Conservation (phyloP, 1,140 invertebrate species). For the Odontomachus brunneus region DNA sequence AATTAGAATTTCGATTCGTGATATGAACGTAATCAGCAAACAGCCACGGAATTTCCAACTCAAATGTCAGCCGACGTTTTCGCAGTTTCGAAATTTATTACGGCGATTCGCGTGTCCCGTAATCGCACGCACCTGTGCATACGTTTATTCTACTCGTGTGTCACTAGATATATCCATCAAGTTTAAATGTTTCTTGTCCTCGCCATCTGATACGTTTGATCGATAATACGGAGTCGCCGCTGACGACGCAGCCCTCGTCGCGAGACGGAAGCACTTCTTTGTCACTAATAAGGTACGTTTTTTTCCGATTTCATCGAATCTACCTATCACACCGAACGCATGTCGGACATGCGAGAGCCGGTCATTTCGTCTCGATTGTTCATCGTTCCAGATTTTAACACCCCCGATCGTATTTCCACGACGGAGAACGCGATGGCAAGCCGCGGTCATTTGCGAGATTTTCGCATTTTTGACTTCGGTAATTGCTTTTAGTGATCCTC, state of each 20-base stretch:
- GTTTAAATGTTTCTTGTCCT: slow-evolving; percentile 38
- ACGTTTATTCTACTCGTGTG: slow-evolving; percentile 1
- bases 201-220: slow-evolving; percentile 69
- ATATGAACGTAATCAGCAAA: not conserved
- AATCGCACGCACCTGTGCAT: not conserved
- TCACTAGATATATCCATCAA: slow-evolving; percentile 9
- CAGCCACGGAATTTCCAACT: not conserved
- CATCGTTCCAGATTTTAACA: not conserved
- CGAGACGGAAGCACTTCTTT: slow-evolving; percentile 29
- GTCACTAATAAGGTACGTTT: slow-evolving; percentile 67
- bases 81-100: not conserved
- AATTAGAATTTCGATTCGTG: too few relatives aligned
- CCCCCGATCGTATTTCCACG: not conserved
- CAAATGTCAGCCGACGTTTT: not conserved
- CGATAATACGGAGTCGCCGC: slow-evolving; percentile 69
- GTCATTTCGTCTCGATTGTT: not conserved
- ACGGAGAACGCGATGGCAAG: not conserved
- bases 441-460: not conserved
- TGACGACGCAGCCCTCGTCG: slow-evolving; percentile 65
- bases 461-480: not conserved
- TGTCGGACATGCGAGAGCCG: not conserved
- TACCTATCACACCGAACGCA: not conserved
- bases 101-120: not conserved
- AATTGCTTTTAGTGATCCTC: not conserved
- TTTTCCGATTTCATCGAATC: slow-evolving; percentile 48